phyloP scores from a whole-genome alignment of 2,888 invertebrate genomes.

The Nebria brevicollis region DNA sequence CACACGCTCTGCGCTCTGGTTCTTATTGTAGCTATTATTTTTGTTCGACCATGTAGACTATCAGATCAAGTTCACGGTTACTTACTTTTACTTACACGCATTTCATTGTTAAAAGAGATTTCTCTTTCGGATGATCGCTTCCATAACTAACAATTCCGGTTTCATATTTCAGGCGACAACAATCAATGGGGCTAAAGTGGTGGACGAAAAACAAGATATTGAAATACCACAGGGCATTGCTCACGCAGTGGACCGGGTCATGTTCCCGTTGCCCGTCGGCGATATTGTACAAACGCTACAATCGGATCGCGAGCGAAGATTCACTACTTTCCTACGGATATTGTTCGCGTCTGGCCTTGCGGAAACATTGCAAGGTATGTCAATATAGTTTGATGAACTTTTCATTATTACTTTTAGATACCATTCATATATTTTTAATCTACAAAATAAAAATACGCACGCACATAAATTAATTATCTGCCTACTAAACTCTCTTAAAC shows the following conservation, averaged over 20 bases:
- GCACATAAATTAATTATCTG: no score
- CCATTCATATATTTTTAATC: no score
- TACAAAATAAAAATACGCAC: no score
- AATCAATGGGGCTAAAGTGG: slow-evolving; percentile 84
- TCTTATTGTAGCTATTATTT: neutral
- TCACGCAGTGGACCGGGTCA: slow-evolving; percentile 84
- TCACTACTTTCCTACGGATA: slow-evolving; percentile 81
- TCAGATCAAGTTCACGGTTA: slow-evolving; percentile 17
- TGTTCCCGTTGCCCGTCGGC: slow-evolving; percentile 90
- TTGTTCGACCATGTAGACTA: neutral
- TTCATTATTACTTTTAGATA: neutral
- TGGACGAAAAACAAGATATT: slow-evolving; percentile 84
- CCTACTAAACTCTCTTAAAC: no score
- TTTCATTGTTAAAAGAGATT: neutral
- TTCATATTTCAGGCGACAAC: slow-evolving; percentile 73
- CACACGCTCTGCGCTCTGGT: neutral
- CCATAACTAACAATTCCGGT: neutral
- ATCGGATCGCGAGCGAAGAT: slow-evolving; percentile 83
- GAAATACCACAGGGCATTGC: slow-evolving; percentile 87
- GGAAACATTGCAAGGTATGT: slow-evolving; percentile 75
- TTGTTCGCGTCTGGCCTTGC: slow-evolving; percentile 81
- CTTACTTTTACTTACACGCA: slow-evolving; percentile 13
- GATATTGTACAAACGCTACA: slow-evolving; percentile 86
- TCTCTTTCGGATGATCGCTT: neutral
- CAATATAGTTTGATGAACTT: slow-evolving; percentile 16